phyloP scores from a whole-genome alignment of 2,113 vertebrate species.

The Chaetura pelagica region DNA sequence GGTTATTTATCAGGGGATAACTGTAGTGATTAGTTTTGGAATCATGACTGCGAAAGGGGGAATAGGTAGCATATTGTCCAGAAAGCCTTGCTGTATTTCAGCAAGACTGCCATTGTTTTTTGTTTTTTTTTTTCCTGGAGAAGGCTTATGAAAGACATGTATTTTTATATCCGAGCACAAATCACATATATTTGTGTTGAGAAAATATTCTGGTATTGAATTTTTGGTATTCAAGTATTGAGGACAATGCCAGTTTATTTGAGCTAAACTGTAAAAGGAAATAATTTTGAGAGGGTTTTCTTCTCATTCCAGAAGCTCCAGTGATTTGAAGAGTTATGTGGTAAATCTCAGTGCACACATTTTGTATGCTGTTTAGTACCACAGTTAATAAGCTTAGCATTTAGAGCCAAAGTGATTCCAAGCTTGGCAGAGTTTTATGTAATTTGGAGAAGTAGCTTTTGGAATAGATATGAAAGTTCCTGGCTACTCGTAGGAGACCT shows the following conservation, averaged over 20 bases:
- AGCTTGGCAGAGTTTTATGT: background rate
- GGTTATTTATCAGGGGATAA: background rate
- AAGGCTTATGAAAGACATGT: background rate
- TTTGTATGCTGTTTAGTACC: background rate
- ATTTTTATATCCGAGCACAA: background rate
- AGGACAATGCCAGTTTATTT: background rate
- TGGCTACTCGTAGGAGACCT: background rate
- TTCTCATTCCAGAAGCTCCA: background rate
- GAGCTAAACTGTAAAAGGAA: background rate
- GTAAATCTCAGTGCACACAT: background rate
- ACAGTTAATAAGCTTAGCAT: background rate
- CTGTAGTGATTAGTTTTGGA: background rate
- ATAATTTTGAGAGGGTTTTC: background rate
- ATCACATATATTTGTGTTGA: rapidly evolving
- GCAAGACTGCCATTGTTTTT: background rate
- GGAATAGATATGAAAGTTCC: background rate
- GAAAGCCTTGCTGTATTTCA: background rate
- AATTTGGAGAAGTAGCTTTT: background rate
- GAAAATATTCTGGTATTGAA: background rate
- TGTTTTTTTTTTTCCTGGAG: background rate
- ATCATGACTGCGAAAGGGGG: background rate
- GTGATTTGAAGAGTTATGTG: background rate
- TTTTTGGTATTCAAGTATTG: background rate
- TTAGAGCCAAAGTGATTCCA: background rate
- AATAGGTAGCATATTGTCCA: background rate